phyloP scores from a whole-genome alignment of 2,113 vertebrate genomes.

The Fulica atra region DNA sequence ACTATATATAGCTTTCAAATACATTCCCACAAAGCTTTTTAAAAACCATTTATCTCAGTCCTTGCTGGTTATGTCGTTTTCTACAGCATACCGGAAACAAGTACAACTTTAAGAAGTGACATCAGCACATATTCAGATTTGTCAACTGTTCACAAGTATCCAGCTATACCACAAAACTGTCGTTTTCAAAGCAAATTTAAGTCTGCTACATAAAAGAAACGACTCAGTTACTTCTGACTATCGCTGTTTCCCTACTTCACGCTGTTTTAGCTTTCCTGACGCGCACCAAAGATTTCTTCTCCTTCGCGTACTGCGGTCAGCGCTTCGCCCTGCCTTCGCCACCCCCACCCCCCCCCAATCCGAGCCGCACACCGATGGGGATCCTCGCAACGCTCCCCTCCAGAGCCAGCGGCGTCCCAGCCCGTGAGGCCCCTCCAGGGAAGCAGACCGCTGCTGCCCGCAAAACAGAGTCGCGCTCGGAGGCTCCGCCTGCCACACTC shows the following conservation, averaged over 20 bases:
- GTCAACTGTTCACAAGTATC: not conserved
- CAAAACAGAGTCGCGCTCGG: not conserved
- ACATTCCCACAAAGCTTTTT: not conserved
- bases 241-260: not conserved
- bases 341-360: accelerated
- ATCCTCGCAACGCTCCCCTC: accelerated
- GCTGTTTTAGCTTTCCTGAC: not conserved
- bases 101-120: not conserved
- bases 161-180: accelerated
- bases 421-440: not conserved
- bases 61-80: not conserved
- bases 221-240: accelerated
- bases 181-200: not conserved
- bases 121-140: not conserved
- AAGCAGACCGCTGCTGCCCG: accelerated
- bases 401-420: not conserved
- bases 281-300: not conserved
- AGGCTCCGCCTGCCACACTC: not conserved
- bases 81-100: not conserved
- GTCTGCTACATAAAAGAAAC: not conserved
- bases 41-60: not conserved
- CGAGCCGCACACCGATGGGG: accelerated
- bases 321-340: accelerated
- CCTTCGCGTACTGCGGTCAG: accelerated
- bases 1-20: not conserved